Percentiles rank a stretch among this genome's conserved stretches.
Conservation (phyloP, 2,113 vertebrate species). For the Spea bombifrons region DNA sequence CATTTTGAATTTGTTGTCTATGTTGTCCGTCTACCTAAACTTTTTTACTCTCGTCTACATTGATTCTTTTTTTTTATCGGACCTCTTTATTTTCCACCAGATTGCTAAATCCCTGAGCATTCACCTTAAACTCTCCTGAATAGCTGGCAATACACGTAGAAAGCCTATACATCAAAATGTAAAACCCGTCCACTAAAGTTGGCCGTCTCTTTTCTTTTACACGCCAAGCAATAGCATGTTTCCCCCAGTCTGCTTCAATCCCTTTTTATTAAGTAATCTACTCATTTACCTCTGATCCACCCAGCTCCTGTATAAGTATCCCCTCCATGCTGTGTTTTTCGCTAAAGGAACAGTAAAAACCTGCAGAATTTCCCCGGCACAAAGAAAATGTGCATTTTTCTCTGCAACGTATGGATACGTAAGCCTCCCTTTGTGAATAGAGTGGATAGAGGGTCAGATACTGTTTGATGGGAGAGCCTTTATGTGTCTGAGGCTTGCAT, state of each 20-base stretch:
- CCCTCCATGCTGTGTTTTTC: constrained; percentile 64
- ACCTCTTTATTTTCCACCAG: background rate
- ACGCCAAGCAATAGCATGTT: constrained; percentile 44
- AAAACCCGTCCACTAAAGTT: constrained; percentile 15
- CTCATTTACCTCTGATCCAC: constrained; percentile 54
- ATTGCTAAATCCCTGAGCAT: background rate
- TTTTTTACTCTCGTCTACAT: too few relatives aligned
- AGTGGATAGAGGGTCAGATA: constrained; percentile 75
- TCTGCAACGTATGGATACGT: constrained; percentile 67
- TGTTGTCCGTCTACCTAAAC: too few relatives aligned
- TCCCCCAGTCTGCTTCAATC: constrained; percentile 31
- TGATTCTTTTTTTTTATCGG: background rate
- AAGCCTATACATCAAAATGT: constrained; percentile 27
- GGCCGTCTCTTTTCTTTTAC: constrained; percentile 41
- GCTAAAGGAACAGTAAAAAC: constrained; percentile 59
- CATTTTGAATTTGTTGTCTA: too few relatives aligned
- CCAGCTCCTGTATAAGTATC: constrained; percentile 64
- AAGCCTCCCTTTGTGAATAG: constrained; percentile 76
- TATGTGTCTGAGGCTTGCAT: constrained; percentile 76
- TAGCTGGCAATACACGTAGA: constrained; percentile 17
- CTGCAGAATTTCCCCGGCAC: constrained; percentile 55
- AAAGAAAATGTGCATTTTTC: constrained; percentile 65
- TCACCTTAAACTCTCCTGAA: constrained; percentile 8
- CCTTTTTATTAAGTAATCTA: constrained; percentile 42
- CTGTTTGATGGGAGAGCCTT: constrained; percentile 78